These are phyloP conservation scores for Tachina fera DNA, from an alignment of 2,888 invertebrate genomes.

Conservation along the genomic window DNA sequence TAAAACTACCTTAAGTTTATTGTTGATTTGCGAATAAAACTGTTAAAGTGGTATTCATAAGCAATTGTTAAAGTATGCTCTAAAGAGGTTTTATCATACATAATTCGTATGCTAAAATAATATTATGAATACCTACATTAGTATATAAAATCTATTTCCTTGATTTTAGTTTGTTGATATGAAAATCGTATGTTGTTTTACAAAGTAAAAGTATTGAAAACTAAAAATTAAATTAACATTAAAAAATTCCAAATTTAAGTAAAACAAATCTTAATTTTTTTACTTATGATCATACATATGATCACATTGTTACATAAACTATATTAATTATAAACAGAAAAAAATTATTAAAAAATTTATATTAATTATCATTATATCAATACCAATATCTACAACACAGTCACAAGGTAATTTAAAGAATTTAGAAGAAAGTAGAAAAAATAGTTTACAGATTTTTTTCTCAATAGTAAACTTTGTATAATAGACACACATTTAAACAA, in stretches of 20 bases:
- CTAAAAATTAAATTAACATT: slow-evolving; percentile 8
- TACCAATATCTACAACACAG: slow-evolving; percentile 71
- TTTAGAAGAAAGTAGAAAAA: slow-evolving; percentile 63
- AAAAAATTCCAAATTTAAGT: background rate
- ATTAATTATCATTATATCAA: slow-evolving; percentile 50
- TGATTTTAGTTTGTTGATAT: background rate
- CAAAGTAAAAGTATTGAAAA: slow-evolving; percentile 23
- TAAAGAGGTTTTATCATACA: no score
- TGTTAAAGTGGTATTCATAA: no score
- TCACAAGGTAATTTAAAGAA: slow-evolving; percentile 69
- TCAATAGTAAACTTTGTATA: slow-evolving; percentile 45
- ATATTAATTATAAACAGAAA: slow-evolving; percentile 40
- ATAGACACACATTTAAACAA: slow-evolving; percentile 68
- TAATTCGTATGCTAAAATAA: no score
- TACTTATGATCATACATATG: slow-evolving; percentile 42
- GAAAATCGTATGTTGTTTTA: slow-evolving; percentile 34
- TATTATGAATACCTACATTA: no score
- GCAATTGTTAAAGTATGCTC: no score
- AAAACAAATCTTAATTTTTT: slow-evolving; percentile 25
- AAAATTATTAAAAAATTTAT: slow-evolving; percentile 33
- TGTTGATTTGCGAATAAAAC: no score
- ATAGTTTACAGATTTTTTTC: slow-evolving; percentile 32
- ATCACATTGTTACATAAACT: slow-evolving; percentile 69
- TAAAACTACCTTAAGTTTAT: no score
- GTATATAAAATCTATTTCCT: background rate